phyloP scores from a whole-genome alignment of 2,888 invertebrate genomes.

The Epirrhoe tristata region DNA sequence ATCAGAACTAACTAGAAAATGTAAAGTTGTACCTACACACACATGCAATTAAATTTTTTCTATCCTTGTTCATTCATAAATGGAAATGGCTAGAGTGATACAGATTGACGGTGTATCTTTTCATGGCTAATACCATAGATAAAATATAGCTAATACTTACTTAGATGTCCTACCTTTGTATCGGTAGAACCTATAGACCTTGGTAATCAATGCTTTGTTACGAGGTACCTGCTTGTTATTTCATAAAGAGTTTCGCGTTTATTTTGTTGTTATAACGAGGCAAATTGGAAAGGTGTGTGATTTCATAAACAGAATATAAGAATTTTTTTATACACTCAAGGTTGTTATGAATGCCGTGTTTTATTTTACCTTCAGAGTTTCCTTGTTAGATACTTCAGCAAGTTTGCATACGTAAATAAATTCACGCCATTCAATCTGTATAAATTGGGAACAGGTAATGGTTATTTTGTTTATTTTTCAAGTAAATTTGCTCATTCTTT shows the following conservation, averaged over 20 bases:
- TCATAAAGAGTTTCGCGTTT: not conserved
- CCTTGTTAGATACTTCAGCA: conserved; percentile 3
- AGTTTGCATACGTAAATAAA: not conserved
- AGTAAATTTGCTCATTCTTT: not conserved
- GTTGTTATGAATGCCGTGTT: conserved; percentile 1
- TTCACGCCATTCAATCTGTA: not conserved
- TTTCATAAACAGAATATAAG: conserved; percentile 2
- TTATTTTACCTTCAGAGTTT: conserved; percentile 5
- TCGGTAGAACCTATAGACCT: not conserved
- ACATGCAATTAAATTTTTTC: too few relatives aligned
- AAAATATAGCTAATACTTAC: too few relatives aligned
- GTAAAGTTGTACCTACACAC: too few relatives aligned
- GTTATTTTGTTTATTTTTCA: not conserved
- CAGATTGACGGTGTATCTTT: too few relatives aligned
- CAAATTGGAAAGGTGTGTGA: conserved; percentile 18
- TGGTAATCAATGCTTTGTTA: not conserved
- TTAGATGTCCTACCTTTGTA: too few relatives aligned
- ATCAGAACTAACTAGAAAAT: too few relatives aligned
- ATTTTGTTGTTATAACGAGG: conserved; percentile 9
- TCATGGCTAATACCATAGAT: too few relatives aligned
- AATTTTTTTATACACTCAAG: conserved; percentile 4
- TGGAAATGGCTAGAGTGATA: too few relatives aligned
- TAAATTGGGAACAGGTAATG: not conserved
- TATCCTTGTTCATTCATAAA: too few relatives aligned
- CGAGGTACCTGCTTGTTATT: not conserved